Evolutionary conservation across 2,797 vertebrate genomes (phyloP), one percentile per base, ranked within the genome.

Genomic region (Lacerta viridis): DNA sequence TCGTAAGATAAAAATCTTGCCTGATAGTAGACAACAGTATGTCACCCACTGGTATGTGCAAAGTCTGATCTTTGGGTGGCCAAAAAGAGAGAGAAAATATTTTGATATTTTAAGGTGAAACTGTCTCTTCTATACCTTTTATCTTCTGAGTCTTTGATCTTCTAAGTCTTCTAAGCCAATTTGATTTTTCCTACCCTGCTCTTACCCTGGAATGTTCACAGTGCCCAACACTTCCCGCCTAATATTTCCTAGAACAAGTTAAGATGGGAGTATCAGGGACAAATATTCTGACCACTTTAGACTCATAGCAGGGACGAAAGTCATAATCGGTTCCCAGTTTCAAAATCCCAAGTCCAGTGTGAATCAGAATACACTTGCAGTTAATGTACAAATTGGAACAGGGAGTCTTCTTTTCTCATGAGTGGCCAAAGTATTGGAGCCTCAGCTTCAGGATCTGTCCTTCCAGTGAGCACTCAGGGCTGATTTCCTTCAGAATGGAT

Each of bases 301-400:
- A 55, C n/a, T 55, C 18, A 25, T 46, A 80, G 55, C 6, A 66
- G 39, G 33, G 29, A 18, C 46, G 36, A 36, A 59, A 33, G n/a
- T 75, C 71, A 75, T 75, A 87, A 81, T 74, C 29, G 13, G 78
- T 79, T 71, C 20, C 69, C n/a, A 43, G 23, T 46, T 27, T 64
- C 18, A 46, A 64, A 41, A 39, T 72, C 75, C 59, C 75, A 66
- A 11, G 23, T 76, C 66, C 29, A 17, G 4, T 87, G 41, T 64
- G 59, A 75, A 81, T 46, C 72, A 82, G 29, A 46, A 61, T 61
- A 75, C 71, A 29, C 23, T 25, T 84, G 71, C 7, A 86, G 50
- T 84, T 39, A 20, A 75, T 89, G 91, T 66, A 41, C 79, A n/a
- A n/a, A n/a, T n/a, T n/a, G n/a, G n/a, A n/a, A n/a, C 33, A 33